Conservation (phyloP, 2,888 invertebrate species). For the Aphodius granarius region DNA sequence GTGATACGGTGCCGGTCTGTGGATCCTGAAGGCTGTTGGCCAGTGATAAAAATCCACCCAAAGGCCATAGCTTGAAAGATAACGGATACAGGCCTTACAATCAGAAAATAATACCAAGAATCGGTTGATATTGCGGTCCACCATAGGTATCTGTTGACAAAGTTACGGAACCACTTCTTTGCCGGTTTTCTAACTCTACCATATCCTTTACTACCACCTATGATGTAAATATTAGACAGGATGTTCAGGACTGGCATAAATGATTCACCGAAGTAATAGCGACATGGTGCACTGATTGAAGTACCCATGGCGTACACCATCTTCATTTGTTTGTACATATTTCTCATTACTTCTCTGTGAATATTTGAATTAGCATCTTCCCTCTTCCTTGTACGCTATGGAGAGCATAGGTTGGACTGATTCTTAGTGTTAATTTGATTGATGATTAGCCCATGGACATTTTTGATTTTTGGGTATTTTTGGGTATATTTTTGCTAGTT, state of each 20-base stretch:
- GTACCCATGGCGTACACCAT: background rate
- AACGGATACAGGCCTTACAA: background rate
- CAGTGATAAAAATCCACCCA: background rate
- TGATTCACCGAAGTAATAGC: background rate
- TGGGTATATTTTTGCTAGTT: background rate
- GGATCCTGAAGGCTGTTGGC: background rate
- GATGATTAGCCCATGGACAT: background rate
- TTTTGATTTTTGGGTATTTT: background rate
- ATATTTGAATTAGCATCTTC: too few relatives aligned
- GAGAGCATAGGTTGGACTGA: background rate
- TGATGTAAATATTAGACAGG: background rate
- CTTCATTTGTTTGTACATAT: background rate
- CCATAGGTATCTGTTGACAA: background rate
- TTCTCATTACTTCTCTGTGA: too few relatives aligned
- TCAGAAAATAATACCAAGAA: background rate
- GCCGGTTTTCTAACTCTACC: background rate
- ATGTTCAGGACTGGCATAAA: background rate
- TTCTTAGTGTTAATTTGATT: background rate
- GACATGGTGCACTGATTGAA: background rate
- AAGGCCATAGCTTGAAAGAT: background rate
- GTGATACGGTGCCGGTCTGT: background rate
- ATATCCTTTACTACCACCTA: background rate
- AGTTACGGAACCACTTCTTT: background rate
- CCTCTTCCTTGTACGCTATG: too few relatives aligned
- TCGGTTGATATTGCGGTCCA: background rate